Evolutionary conservation across 2,113 vertebrate species (phyloP), one percentile per base, ranked within the genome.

Genomic region (Zapornia atra): DNA sequence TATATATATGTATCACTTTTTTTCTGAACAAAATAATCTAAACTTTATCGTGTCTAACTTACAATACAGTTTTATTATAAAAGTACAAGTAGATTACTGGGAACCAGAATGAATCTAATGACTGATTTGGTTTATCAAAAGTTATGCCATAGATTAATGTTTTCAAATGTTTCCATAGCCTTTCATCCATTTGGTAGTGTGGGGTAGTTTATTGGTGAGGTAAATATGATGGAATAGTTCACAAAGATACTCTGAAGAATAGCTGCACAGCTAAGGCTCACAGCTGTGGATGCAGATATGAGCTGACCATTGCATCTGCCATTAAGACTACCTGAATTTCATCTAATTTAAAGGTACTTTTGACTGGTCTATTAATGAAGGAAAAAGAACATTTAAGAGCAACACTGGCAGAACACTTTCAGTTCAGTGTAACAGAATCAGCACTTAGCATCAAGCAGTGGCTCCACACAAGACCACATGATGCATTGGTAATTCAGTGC

Each of bases 401-500:
- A 69, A 29, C 6, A 31, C 29, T 54, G 15, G 22, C 70, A 65
- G 15, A 48, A 9, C 21, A 25, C 1, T 50, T 86, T 20, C 36
- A 38, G 18, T 34, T 78, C 16, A 56, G 17, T 2, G 4, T 54
- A 51, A 36, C 3, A 57, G 7, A 20, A 61, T 5, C 17, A 69
- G 15, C 20, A 79, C 15, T 8, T 48, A 71, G 60, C 11, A 54
- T 3, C 15, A 72, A 72, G 10, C 21, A 79, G 42, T 29, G 25
- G 10, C 34, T 85, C 28, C 19, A 20, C 26, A 71, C 0, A 40
- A 13, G 17, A 36, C 5, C 24, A 24, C 0, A 1, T 79, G 1
- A 12, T 44, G 50, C 0, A 0, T 1, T 11, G 9, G 3, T 15
- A 63, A 36, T 33, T 90, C 51, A 12, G 8, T 15, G 10, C 22